A percentile compares a stretch with the other conserved stretches of the same genome.
These are phyloP conservation scores for Acipenser oxyrinchus DNA, from an alignment of 2,797 vertebrate genomes.

Conservation along the genomic window DNA sequence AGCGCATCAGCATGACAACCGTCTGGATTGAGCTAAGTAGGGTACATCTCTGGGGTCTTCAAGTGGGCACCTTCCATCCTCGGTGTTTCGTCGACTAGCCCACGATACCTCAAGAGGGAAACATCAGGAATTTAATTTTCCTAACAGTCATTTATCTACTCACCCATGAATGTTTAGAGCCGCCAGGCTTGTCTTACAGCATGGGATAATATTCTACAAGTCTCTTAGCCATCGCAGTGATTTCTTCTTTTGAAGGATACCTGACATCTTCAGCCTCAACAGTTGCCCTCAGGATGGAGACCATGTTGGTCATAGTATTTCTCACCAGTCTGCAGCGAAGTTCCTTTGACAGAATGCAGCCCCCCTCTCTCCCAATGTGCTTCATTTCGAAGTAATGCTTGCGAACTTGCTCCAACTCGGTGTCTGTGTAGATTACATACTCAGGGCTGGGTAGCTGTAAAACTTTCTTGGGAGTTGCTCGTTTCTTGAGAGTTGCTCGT, in stretches of 20 bases:
- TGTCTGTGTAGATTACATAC: neutral
- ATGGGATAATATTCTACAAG: too few relatives aligned
- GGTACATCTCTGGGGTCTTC: too few relatives aligned
- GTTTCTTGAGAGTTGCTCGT: neutral
- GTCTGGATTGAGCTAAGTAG: too few relatives aligned
- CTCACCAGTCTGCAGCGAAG: neutral
- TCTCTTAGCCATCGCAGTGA: constrained; percentile 2
- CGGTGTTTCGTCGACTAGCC: too few relatives aligned
- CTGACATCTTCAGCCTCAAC: neutral
- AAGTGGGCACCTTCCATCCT: too few relatives aligned
- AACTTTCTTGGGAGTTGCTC: neutral
- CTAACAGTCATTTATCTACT: too few relatives aligned
- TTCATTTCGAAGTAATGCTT: neutral
- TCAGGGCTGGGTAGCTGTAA: neutral
- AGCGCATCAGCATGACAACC: too few relatives aligned
- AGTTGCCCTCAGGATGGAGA: neutral
- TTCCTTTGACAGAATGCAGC: constrained; percentile 1
- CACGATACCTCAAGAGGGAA: too few relatives aligned
- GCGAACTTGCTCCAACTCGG: neutral
- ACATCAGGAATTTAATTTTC: too few relatives aligned
- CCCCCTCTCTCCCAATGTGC: neutral
- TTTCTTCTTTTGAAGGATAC: constrained; percentile 2
- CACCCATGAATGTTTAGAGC: too few relatives aligned
- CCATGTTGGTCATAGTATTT: neutral
- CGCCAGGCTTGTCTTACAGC: too few relatives aligned